These are phyloP conservation scores for Lasioglossum albipes DNA, from an alignment of 1,140 invertebrate genomes.

Conservation along the genomic window DNA sequence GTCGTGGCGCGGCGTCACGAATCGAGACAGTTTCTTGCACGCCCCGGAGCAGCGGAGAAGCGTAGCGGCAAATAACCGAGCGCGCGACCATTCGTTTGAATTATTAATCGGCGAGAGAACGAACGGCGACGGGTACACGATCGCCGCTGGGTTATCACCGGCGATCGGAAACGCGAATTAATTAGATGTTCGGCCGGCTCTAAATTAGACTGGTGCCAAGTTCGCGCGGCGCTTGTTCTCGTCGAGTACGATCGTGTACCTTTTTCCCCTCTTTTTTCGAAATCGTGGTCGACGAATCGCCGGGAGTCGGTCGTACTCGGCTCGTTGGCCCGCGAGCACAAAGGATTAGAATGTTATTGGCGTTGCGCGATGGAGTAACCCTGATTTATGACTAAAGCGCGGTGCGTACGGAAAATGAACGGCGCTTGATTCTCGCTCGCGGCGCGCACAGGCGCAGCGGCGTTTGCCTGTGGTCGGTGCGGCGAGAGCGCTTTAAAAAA, in stretches of 20 bases:
- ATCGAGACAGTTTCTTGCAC: constrained; percentile 21
- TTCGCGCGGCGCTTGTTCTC: background rate
- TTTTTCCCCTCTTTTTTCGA: background rate
- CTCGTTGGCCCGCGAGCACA: background rate
- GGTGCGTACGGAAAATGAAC: background rate
- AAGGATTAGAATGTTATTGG: constrained; percentile 29
- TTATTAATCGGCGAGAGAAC: constrained; percentile 7
- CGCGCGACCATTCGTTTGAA: background rate
- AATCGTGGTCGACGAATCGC: constrained; percentile 8
- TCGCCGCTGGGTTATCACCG: background rate
- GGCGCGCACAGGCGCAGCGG: too few relatives aligned
- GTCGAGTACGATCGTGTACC: background rate
- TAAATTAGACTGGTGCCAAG: background rate
- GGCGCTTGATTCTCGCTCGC: too few relatives aligned
- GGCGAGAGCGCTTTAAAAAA: background rate
- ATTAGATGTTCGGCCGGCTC: constrained; percentile 13
- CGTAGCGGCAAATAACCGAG: too few relatives aligned
- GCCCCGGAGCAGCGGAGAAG: background rate
- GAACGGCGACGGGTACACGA: background rate
- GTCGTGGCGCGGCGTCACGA: background rate
- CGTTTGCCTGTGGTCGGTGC: background rate
- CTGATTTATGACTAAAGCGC: constrained; percentile 21
- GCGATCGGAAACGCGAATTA: constrained; percentile 2
- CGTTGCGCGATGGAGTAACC: background rate
- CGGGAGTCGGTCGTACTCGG: background rate